phyloP scores from a whole-genome alignment of 2,888 invertebrate genomes.

The Limenitis camilla region DNA sequence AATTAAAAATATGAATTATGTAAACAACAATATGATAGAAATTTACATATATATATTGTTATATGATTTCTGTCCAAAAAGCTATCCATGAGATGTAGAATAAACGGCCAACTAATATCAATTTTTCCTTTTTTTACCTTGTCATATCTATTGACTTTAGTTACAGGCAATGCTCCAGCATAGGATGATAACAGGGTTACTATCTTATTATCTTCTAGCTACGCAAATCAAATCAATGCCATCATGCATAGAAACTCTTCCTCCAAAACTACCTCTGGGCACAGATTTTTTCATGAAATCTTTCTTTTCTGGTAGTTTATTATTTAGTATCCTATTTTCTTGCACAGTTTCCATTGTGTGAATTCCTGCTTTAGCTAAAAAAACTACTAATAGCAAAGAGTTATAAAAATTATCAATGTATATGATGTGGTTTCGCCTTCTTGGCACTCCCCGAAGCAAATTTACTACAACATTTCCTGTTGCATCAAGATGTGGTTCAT shows the following conservation, averaged over 20 bases:
- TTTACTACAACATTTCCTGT: conserved; percentile 22
- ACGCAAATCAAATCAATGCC: conserved; percentile 35
- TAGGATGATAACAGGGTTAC: conserved; percentile 34
- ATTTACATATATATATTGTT: too few species aligned
- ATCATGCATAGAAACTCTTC: conserved; percentile 35
- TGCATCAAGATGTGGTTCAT: conserved; percentile 26
- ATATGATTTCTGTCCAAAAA: too few species aligned
- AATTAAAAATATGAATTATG: too few species aligned
- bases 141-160: conserved; percentile 30
- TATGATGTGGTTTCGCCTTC: conserved; percentile 29
- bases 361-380: conserved; percentile 33
- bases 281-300: conserved; percentile 37
- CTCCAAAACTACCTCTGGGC: conserved; percentile 38
- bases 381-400: conserved; percentile 30
- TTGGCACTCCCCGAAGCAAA: conserved; percentile 31
- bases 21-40: too few species aligned
- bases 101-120: conserved; percentile 38
- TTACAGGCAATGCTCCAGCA: conserved; percentile 10
- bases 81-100: conserved; percentile 40
- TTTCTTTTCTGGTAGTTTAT: conserved; percentile 36
- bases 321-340: conserved; percentile 36
- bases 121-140: conserved; percentile 33
- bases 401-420: conserved; percentile 37
- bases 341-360: conserved; percentile 35
- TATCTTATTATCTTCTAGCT: conserved; percentile 38